Conservation (phyloP, 2,113 vertebrate species). For the Acinonyx jubatus region DNA sequence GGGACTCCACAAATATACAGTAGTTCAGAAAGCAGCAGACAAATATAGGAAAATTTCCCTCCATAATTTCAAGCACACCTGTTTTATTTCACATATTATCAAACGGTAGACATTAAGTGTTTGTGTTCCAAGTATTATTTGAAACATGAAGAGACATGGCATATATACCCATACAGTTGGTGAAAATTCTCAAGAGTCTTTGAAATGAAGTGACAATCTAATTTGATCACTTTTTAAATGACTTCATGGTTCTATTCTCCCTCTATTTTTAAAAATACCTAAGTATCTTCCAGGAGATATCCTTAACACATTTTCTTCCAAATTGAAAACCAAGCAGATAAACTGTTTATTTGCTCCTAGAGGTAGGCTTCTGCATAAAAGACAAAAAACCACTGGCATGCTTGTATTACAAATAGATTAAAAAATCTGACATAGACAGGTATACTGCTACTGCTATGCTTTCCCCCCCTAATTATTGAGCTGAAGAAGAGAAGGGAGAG, state of each 20-base stretch:
- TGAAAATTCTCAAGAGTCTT: background rate
- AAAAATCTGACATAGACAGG: background rate
- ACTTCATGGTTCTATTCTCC: background rate
- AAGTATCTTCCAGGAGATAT: background rate
- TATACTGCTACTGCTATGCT: background rate
- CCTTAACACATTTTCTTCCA: background rate
- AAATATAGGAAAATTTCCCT: background rate
- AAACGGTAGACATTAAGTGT: background rate
- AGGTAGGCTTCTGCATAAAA: background rate
- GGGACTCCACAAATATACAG: slow-evolving; percentile 30
- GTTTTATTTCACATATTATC: slow-evolving; percentile 1
- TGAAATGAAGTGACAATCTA: background rate
- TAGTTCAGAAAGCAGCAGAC: slow-evolving; percentile 10
- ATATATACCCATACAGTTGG: background rate
- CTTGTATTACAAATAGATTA: background rate
- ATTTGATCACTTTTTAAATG: background rate
- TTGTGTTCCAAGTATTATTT: background rate
- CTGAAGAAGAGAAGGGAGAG: background rate
- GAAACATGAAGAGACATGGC: background rate
- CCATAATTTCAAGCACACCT: background rate
- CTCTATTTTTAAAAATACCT: background rate
- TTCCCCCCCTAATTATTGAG: background rate
- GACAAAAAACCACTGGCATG: background rate
- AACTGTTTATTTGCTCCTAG: background rate
- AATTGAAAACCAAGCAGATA: background rate